Conservation (phyloP, 1,140 invertebrate genomes). For the Bicyclus anynana region DNA sequence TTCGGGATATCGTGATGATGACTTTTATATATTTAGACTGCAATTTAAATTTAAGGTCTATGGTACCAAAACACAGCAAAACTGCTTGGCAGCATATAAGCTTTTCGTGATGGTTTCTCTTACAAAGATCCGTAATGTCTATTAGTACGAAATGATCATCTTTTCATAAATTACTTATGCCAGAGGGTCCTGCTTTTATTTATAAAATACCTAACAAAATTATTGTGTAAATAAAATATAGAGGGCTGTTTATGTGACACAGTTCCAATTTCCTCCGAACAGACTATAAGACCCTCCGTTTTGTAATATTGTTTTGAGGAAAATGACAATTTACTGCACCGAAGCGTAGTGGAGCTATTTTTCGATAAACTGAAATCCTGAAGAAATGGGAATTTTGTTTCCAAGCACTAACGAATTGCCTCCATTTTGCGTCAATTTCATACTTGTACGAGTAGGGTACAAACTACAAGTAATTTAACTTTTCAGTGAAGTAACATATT, state of each 20-base stretch:
- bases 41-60: no score
- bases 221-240: background rate
- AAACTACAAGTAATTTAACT: background rate
- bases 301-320: background rate
- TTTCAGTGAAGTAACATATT: background rate
- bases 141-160: no score
- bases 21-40: no score
- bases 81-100: no score
- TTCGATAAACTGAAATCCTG: background rate
- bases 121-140: no score
- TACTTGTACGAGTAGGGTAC: background rate
- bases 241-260: background rate
- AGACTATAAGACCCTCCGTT: background rate
- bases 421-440: background rate
- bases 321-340: conserved; percentile 10
- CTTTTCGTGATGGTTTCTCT: no score
- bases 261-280: background rate
- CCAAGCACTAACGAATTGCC: background rate
- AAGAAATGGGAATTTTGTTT: background rate
- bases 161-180: no score
- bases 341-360: background rate
- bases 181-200: no score
- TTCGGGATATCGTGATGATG: no score
- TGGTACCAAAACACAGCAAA: no score
- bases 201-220: background rate